These are phyloP conservation scores for Oscheius onirici DNA, from an alignment of 2,888 invertebrate species.

Conservation along the genomic window DNA sequence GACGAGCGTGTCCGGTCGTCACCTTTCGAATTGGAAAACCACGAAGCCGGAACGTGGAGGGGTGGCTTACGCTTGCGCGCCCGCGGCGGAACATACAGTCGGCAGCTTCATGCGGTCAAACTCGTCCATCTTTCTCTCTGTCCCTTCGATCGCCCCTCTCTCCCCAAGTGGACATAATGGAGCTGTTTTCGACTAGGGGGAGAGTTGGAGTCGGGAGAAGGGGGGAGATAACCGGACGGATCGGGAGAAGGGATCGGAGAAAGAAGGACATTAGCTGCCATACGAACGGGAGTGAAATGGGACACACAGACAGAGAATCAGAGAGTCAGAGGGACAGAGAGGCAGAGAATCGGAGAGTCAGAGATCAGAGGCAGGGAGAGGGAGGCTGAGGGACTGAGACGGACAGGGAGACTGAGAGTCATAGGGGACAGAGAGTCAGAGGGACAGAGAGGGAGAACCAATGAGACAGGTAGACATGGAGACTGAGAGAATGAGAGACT, in stretches of 20 bases:
- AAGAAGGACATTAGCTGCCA: no score
- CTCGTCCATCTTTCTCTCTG: constrained; percentile 8
- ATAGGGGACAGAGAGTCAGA: background rate
- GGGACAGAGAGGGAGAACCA: no score
- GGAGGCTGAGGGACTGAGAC: background rate
- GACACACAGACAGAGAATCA: background rate
- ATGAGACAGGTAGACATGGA: background rate
- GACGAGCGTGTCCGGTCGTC: no score
- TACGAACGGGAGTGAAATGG: background rate
- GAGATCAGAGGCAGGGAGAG: no score
- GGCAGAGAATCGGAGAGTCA: no score
- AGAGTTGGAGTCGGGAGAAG: background rate
- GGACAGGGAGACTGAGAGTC: background rate
- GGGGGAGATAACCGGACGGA: no score
- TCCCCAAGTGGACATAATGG: constrained; percentile 20
- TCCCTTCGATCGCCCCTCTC: background rate
- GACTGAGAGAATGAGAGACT: background rate
- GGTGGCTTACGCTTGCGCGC: no score
- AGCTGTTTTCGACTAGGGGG: constrained; percentile 28
- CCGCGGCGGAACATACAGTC: no score
- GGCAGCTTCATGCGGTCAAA: constrained; percentile 2
- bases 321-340: background rate
- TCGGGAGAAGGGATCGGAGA: no score
- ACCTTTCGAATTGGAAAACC: no score
- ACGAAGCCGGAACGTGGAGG: no score